phyloP scores from a whole-genome alignment of 2,888 invertebrate genomes.

The Tortrix viridana region DNA sequence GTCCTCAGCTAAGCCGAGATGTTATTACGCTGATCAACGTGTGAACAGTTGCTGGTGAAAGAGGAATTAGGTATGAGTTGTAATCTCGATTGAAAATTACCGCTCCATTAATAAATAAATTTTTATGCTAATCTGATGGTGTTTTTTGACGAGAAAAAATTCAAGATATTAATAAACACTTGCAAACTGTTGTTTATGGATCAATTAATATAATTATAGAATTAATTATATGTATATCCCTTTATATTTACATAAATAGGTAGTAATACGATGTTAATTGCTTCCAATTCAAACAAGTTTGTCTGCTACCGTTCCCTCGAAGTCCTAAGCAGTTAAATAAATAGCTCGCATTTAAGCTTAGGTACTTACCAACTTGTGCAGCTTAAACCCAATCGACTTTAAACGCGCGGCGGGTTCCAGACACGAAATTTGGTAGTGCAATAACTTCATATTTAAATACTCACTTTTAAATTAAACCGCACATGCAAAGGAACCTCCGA shows the following conservation, averaged over 20 bases:
- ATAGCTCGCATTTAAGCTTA: slow-evolving; percentile 4
- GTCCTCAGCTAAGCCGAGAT: slow-evolving; percentile 11
- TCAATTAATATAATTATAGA: too few relatives aligned
- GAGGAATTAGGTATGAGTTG: neutral
- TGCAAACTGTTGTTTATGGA: too few relatives aligned
- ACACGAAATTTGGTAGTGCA: slow-evolving; percentile 10
- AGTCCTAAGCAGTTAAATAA: slow-evolving; percentile 12
- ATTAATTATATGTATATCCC: too few relatives aligned
- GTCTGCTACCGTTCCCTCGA: neutral
- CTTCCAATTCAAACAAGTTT: too few relatives aligned
- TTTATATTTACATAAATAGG: too few relatives aligned
- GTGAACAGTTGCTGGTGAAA: neutral
- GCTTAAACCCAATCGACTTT: neutral
- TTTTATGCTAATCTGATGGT: too few relatives aligned
- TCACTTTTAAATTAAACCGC: slow-evolving; percentile 31
- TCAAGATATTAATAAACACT: too few relatives aligned
- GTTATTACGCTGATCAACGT: neutral
- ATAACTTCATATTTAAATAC: slow-evolving; percentile 26
- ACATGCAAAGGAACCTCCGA: slow-evolving; percentile 29
- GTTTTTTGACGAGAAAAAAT: too few relatives aligned
- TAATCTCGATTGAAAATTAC: too few relatives aligned
- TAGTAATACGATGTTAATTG: too few relatives aligned
- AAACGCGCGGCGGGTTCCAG: slow-evolving; percentile 4
- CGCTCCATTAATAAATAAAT: too few relatives aligned
- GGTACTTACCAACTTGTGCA: slow-evolving; percentile 7